These are phyloP conservation scores for Peromyscus eremicus DNA, from an alignment of 2,797 vertebrate species.

Conservation along the genomic window DNA sequence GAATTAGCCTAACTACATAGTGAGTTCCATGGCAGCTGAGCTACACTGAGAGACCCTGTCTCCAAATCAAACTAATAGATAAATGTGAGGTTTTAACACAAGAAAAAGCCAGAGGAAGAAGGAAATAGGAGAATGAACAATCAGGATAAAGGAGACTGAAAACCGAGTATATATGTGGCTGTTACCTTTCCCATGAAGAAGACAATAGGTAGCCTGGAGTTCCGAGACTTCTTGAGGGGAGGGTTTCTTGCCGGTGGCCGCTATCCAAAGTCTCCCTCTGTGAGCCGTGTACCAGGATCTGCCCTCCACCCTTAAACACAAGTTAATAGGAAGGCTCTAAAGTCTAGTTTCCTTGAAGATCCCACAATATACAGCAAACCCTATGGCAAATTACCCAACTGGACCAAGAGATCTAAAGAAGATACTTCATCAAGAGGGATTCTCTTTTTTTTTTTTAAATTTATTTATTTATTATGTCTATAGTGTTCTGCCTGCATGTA, in stretches of 20 bases:
- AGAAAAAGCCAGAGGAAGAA: constrained; percentile 40
- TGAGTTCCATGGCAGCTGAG: background rate
- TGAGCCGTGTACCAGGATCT: constrained; percentile 98
- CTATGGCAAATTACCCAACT: constrained; percentile 42
- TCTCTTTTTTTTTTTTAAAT: background rate
- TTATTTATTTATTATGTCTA: background rate
- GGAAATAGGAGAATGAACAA: constrained; percentile 23
- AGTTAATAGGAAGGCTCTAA: constrained; percentile 54
- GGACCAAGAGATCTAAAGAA: constrained; percentile 23
- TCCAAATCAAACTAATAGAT: background rate
- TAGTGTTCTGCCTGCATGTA: background rate
- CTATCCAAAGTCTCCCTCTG: constrained; percentile 97
- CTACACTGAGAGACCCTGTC: background rate
- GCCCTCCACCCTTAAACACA: constrained; percentile 94
- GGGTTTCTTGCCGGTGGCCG: constrained; percentile 95
- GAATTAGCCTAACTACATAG: background rate
- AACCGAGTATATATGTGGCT: background rate
- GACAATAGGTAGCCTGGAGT: constrained; percentile 92
- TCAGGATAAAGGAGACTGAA: constrained; percentile 32
- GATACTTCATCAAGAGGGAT: background rate
- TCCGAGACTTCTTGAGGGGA: constrained; percentile 94
- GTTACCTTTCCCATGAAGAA: constrained; percentile 91
- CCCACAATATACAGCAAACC: background rate
- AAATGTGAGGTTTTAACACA: constrained; percentile 7
- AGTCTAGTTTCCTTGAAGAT: constrained; percentile 37